A percentile compares a stretch with the other conserved stretches of the same genome.
phyloP scores from a whole-genome alignment of 1,140 invertebrate species.

The Conopomorpha cramerella region DNA sequence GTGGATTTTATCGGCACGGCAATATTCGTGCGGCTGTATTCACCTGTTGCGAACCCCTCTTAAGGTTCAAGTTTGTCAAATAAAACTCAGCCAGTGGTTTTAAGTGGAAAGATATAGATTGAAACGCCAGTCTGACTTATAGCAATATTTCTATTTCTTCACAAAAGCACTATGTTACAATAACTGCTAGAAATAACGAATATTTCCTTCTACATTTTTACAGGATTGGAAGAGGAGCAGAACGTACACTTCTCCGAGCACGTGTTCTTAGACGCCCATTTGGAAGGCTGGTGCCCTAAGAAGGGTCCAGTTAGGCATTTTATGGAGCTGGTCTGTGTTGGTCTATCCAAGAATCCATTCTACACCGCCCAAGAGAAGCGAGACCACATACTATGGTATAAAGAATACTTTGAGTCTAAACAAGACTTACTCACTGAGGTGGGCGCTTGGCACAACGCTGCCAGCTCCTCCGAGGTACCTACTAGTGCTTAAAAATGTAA shows the following conservation, averaged over 20 bases:
- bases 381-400: conserved; percentile 92
- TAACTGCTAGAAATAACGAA: too few relatives aligned
- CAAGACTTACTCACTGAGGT: conserved; percentile 73
- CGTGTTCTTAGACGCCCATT: conserved; percentile 86
- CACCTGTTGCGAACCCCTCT: too few relatives aligned
- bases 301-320: conserved; percentile 91
- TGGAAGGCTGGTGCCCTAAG: conserved; percentile 86
- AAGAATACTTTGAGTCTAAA: conserved; percentile 87
- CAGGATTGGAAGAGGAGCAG: conserved; percentile 79
- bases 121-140: too few relatives aligned
- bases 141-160: too few relatives aligned
- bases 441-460: conserved; percentile 24
- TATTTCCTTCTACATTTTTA: conserved; percentile 19
- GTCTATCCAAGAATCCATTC: conserved; percentile 94
- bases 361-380: conserved; percentile 85
- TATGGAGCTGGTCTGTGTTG: conserved; percentile 94
- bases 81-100: too few relatives aligned
- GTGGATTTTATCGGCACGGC: too few relatives aligned
- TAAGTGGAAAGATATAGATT: too few relatives aligned
- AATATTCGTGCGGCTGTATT: too few relatives aligned
- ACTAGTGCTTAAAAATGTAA: too few relatives aligned
- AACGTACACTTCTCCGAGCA: conserved; percentile 88
- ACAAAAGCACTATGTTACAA: too few relatives aligned
- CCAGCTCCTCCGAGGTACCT: conserved; percentile 10
- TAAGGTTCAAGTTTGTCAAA: too few relatives aligned